A percentile compares a stretch with the other conserved stretches of the same genome.
Conservation (phyloP, 2,113 vertebrate species). For the Onychorhynchus coronatus region DNA sequence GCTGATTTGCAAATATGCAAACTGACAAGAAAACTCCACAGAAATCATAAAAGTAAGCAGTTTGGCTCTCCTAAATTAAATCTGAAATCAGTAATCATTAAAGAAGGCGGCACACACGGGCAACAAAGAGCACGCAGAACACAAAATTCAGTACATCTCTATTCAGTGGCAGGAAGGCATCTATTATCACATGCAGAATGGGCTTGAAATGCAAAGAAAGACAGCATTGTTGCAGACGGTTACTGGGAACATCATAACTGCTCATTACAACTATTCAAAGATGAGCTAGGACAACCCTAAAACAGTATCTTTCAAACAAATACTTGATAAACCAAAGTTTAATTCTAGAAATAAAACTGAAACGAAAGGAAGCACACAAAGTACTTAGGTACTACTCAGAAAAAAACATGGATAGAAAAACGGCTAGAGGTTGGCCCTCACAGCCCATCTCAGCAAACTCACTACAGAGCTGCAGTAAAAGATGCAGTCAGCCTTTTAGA, state of each 20-base stretch:
- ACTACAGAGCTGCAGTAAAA: conserved; percentile 30
- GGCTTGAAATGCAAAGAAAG: conserved; percentile 35
- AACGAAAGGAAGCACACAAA: neutral
- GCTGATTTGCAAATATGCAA: neutral
- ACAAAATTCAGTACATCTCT: neutral
- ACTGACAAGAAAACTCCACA: neutral
- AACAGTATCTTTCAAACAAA: neutral
- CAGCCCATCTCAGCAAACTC: neutral
- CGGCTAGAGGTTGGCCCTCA: neutral
- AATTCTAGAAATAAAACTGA: neutral
- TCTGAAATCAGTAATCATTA: neutral
- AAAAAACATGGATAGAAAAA: neutral
- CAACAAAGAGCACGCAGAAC: neutral
- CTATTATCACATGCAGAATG: conserved; percentile 43
- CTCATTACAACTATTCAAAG: neutral
- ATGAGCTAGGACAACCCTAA: neutral
- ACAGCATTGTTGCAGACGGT: neutral
- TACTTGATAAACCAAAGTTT: neutral
- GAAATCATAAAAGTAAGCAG: neutral
- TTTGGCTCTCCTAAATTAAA: neutral
- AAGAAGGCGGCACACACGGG: neutral
- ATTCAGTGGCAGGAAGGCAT: conserved; percentile 46
- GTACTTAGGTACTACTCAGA: neutral
- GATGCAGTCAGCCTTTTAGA: conserved; percentile 60
- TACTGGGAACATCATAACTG: conserved; percentile 3